phyloP scores from a whole-genome alignment of 2,888 invertebrate species.

The Drosophila parthenogenetica region DNA sequence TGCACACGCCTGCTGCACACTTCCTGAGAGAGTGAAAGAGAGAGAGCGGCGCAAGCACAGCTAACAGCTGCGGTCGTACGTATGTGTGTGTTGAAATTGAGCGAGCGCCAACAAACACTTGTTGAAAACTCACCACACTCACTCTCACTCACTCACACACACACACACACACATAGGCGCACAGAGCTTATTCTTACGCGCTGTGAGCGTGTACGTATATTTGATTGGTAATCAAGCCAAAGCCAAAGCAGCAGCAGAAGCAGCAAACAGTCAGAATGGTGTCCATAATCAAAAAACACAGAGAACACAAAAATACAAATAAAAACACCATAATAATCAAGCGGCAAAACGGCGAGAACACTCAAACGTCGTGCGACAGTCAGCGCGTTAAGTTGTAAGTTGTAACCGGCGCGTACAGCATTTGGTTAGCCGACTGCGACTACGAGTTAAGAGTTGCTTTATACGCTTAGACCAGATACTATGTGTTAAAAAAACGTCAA shows the following conservation, averaged over 20 bases:
- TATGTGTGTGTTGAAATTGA: constrained; percentile 43
- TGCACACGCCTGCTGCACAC: too few relatives aligned
- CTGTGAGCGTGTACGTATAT: constrained; percentile 28
- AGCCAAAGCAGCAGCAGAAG: constrained; percentile 50
- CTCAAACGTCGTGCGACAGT: constrained; percentile 74
- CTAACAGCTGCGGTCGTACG: not conserved
- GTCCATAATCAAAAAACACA: constrained; percentile 50
- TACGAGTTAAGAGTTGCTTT: not conserved
- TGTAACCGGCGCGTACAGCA: constrained; percentile 60
- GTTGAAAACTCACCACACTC: constrained; percentile 77
- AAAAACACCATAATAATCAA: constrained; percentile 73
- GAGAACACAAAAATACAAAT: not conserved
- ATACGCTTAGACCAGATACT: not conserved
- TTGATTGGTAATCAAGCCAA: constrained; percentile 64
- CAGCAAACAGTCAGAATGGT: constrained; percentile 66
- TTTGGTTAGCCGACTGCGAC: constrained; percentile 22
- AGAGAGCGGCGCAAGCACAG: constrained; percentile 31
- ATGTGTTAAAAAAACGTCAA: constrained; percentile 54
- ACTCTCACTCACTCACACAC: constrained; percentile 33
- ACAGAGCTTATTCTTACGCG: constrained; percentile 45
- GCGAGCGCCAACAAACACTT: constrained; percentile 63
- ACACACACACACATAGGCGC: constrained; percentile 18
- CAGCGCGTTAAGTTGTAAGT: constrained; percentile 66
- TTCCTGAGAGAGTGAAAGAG: not conserved
- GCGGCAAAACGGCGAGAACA: constrained; percentile 67